These are phyloP conservation scores for Agriopis leucophaearia DNA, from an alignment of 2,888 invertebrate genomes.

Conservation along the genomic window DNA sequence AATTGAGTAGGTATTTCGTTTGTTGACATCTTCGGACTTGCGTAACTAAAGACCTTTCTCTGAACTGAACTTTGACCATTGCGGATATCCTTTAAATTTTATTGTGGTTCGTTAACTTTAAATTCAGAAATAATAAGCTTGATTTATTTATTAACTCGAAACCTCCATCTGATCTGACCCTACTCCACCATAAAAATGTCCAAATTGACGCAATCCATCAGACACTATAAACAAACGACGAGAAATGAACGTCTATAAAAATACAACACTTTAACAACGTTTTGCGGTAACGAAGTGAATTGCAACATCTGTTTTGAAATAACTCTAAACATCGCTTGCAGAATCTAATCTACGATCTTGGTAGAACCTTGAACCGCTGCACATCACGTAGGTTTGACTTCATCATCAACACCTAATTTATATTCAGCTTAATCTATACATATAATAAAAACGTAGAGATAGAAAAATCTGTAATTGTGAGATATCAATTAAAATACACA, in stretches of 20 bases:
- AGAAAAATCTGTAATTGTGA: no score
- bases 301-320: slow-evolving; percentile 43
- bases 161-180: neutral
- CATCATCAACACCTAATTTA: slow-evolving; percentile 25
- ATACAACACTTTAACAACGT: slow-evolving; percentile 23
- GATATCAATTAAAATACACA: no score
- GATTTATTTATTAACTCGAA: no score
- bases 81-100: no score
- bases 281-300: slow-evolving; percentile 29
- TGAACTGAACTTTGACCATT: no score
- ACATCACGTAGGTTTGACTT: slow-evolving; percentile 41
- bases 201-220: slow-evolving; percentile 8
- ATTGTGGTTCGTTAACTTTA: no score
- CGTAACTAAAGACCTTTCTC: no score
- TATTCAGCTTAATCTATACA: neutral
- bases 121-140: no score
- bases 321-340: slow-evolving; percentile 35
- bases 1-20: neutral
- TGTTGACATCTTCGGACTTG: neutral
- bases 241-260: slow-evolving; percentile 24
- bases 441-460: no score
- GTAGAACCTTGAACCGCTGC: slow-evolving; percentile 29
- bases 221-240: slow-evolving; percentile 9
- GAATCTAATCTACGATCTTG: slow-evolving; percentile 48
- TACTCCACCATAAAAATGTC: neutral